Base-by-base conservation (phyloP, 2,888 invertebrate species). In the Ganaspis brasiliensis region DNA sequence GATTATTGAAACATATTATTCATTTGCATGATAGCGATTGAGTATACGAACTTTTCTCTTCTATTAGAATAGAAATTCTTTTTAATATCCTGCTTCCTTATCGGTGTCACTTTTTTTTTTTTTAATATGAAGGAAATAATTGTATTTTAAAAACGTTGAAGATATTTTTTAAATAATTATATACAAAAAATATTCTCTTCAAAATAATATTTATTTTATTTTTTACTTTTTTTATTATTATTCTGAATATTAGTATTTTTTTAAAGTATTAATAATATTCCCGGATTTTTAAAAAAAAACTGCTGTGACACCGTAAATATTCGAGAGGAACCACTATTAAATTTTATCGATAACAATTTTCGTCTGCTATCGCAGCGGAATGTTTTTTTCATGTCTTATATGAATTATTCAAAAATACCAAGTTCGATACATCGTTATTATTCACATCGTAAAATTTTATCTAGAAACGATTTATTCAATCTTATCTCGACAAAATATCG, bases 21-120 rank as follows among this genome's bases (percentile, higher is more conserved):
- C 61, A 61, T 61, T 31, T 16, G 61, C 61, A 61, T 61, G 61
- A 61, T 61, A 61, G 19, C 19, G 16, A 31, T 59, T 24, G 16
- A 59, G 2, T 59, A n/a, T n/a, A n/a, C 59, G n/a, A 59, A 31
- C 2, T 2, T 9, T 59, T n/a, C 3, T n/a, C n/a, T 10, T 16
- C 16, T 26, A 12, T 26, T n/a, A 9, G 26, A 59, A 59, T 10
- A 45, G 45, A 6, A 45, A 45, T 45, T 31, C n/a, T n/a, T n/a
- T n/a, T n/a, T n/a, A n/a, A 45, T 14, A 45, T 45, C 3, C 14
- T 45, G 10, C n/a, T n/a, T n/a, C n/a, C n/a, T 45, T 45, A 3
- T 12, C 14, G 14, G n/a, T 12, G 1, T 12, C 14, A 45, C 4
- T 45, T 45, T 45, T 45, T 10, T 5, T 40, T 10, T 40, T 40